phyloP scores from a whole-genome alignment of 2,113 vertebrate genomes.

The Hydrolagus affinis region DNA sequence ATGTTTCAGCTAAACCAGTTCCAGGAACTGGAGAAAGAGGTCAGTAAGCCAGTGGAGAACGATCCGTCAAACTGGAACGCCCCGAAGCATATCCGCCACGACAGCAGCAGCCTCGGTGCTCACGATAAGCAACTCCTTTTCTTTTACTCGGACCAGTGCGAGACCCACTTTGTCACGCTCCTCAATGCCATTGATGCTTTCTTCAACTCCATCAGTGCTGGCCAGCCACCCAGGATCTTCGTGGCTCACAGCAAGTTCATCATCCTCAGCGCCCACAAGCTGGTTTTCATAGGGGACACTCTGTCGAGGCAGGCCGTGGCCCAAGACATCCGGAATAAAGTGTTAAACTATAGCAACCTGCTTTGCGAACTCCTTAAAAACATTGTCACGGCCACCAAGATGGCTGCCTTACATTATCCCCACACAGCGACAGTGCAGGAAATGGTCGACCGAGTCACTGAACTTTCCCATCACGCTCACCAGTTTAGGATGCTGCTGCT shows the following conservation, averaged over 20 bases:
- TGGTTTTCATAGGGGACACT: conserved; percentile 92
- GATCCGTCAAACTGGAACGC: conserved; percentile 87
- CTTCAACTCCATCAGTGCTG: conserved; percentile 71
- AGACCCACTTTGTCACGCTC: conserved; percentile 81
- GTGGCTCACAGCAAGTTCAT: conserved; percentile 95
- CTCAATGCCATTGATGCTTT: conserved; percentile 86
- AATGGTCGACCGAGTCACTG: conserved; percentile 84
- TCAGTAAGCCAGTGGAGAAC: conserved; percentile 83
- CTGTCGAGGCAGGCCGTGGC: conserved; percentile 71
- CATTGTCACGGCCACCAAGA: conserved; percentile 79
- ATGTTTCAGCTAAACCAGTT: conserved; percentile 79
- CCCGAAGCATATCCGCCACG: conserved; percentile 51
- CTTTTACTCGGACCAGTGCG: conserved; percentile 87
- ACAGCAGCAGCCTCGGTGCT: conserved; percentile 46
- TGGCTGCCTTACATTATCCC: conserved; percentile 82
- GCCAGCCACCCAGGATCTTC: conserved; percentile 86
- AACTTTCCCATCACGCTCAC: conserved; percentile 75
- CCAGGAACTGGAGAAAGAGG: conserved; percentile 85
- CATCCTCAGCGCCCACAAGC: conserved; percentile 92
- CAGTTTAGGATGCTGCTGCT: conserved; percentile 79
- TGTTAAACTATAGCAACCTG: conserved; percentile 89
- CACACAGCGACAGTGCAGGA: conserved; percentile 74
- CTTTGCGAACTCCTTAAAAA: conserved; percentile 84
- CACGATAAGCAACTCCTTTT: conserved; percentile 74
- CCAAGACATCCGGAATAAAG: conserved; percentile 71